phyloP scores from a whole-genome alignment of 2,113 vertebrate species.

The Fregata magnificens region DNA sequence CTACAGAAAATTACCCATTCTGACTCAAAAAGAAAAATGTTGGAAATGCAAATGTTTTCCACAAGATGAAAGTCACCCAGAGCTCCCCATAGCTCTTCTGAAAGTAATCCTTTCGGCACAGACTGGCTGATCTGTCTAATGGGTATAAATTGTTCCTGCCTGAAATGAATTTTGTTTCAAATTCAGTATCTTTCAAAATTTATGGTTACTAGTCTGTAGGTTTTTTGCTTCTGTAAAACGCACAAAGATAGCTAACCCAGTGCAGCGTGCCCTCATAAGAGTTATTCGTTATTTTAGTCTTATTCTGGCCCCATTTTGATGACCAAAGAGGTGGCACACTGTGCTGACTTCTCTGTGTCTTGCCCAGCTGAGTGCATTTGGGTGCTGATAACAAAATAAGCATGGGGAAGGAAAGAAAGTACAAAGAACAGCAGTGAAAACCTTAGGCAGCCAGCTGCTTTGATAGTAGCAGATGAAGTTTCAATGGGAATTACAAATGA shows the following conservation, averaged over 20 bases:
- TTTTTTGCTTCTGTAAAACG: not conserved
- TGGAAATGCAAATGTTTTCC: constrained; percentile 46
- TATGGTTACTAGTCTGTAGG: not conserved
- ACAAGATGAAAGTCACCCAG: not conserved
- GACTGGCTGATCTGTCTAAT: constrained; percentile 32
- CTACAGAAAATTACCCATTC: constrained; percentile 1
- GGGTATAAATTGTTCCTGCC: constrained; percentile 24
- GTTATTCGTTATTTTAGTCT: not conserved
- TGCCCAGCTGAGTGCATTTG: not conserved
- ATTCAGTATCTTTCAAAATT: constrained; percentile 41
- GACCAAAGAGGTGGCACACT: not conserved
- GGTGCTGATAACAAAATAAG: not conserved
- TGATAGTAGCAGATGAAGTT: not conserved
- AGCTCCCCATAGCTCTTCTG: constrained; percentile 17
- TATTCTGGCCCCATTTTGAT: not conserved
- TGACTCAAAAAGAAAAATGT: not conserved
- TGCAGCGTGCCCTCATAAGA: not conserved
- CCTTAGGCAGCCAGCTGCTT: not conserved
- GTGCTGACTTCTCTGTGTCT: not conserved
- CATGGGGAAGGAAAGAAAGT: not conserved
- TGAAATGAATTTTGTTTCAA: constrained; percentile 55
- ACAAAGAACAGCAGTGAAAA: not conserved
- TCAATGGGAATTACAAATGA: constrained; percentile 48
- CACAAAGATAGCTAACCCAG: not conserved
- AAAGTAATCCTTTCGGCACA: not conserved